Evolutionary conservation across 2,888 invertebrate species (phyloP).

Genomic region (Spialia ferax): DNA sequence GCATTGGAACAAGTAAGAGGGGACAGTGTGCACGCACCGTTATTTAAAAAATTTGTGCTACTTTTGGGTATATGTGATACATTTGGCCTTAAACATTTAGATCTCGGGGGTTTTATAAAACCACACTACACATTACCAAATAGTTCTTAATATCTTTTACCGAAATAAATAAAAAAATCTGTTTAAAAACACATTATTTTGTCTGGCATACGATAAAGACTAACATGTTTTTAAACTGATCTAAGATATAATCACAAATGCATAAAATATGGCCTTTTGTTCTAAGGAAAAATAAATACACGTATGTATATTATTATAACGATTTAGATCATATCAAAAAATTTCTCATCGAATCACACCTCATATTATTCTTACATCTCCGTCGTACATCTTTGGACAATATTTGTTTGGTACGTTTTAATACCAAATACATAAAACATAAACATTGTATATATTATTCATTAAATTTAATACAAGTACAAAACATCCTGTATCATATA

Average conservation of each 20-base stretch:
- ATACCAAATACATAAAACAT: constrained; percentile 52
- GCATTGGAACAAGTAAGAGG: neutral
- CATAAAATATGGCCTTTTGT: constrained; percentile 68
- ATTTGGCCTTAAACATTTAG: constrained; percentile 59
- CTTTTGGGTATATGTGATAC: constrained; percentile 58
- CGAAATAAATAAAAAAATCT: constrained; percentile 56
- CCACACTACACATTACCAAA: constrained; percentile 50
- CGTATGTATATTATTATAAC: constrained; percentile 45
- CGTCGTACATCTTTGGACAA: constrained; percentile 75
- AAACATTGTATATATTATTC: constrained; percentile 37
- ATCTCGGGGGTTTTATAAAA: constrained; percentile 61
- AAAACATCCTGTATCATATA: constrained; percentile 30
- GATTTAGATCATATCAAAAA: constrained; percentile 57
- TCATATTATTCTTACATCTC: constrained; percentile 35
- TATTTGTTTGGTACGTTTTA: constrained; percentile 67
- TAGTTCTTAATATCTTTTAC: constrained; percentile 20
- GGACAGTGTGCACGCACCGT: constrained; percentile 58
- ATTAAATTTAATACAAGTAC: constrained; percentile 6
- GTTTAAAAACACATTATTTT: neutral
- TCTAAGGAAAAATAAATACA: constrained; percentile 74
- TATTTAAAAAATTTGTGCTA: constrained; percentile 68
- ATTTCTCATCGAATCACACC: constrained; percentile 44
- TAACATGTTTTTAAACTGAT: neutral
- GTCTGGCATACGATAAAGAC: neutral
- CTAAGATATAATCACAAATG: constrained; percentile 53